Conservation (phyloP, 2,113 vertebrate genomes). For the Saguinus midas region DNA sequence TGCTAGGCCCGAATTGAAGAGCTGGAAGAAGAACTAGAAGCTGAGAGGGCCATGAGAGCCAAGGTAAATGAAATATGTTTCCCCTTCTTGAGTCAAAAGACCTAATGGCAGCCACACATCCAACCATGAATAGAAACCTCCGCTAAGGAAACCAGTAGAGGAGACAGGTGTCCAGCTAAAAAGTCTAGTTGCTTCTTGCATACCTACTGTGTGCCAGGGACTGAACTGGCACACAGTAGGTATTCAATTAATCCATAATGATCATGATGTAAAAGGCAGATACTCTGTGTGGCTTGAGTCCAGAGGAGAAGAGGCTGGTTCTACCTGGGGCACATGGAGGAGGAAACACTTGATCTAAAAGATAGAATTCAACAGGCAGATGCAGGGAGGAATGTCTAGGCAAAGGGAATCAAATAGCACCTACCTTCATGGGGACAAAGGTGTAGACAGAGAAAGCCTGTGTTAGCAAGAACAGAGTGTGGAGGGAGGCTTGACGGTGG, state of each 20-base stretch:
- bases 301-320: neutral
- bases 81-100: neutral
- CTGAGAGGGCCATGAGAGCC: constrained; percentile 81
- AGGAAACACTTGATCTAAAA: neutral
- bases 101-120: neutral
- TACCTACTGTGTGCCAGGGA: neutral
- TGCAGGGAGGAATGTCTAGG: neutral
- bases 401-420: neutral
- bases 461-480: neutral
- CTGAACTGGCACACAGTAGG: rapidly evolving
- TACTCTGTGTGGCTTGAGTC: neutral
- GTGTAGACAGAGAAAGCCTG: neutral
- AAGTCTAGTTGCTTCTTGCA: neutral
- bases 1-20: constrained; percentile 80
- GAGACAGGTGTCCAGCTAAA: neutral
- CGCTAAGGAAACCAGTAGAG: neutral
- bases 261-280: neutral
- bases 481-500: neutral
- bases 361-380: neutral
- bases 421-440: neutral
- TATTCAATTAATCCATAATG: too few species aligned
- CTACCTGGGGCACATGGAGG: neutral
- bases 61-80: constrained; percentile 70
- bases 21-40: constrained; percentile 84
- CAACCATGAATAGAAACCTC: neutral